phyloP scores from a whole-genome alignment of 2,888 invertebrate species.

The Neocrepidodera transversa region DNA sequence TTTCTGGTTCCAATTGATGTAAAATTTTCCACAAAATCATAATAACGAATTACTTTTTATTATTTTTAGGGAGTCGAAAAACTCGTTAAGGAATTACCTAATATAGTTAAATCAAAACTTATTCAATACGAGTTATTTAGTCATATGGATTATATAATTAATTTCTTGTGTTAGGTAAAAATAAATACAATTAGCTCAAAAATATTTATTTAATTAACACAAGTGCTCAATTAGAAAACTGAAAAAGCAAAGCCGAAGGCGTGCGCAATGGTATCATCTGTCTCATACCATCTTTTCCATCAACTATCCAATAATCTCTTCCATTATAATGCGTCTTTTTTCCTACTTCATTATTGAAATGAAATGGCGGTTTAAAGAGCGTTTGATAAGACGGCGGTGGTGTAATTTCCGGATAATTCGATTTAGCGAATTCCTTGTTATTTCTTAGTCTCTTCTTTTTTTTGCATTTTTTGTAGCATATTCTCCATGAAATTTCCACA shows the following conservation, averaged over 20 bases:
- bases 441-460: slow-evolving; percentile 13
- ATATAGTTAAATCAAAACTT: too few species aligned
- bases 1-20: too few species aligned
- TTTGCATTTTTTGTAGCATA: slow-evolving; percentile 6
- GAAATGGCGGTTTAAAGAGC: slow-evolving; percentile 61
- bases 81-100: too few species aligned
- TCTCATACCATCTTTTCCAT: slow-evolving; percentile 67
- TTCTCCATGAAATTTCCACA: slow-evolving; percentile 64
- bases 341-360: slow-evolving; percentile 52
- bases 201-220: slow-evolving; percentile 1
- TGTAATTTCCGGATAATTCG: not conserved
- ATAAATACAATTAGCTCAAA: too few species aligned
- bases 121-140: too few species aligned
- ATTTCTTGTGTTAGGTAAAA: too few species aligned
- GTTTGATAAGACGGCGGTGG: slow-evolving; percentile 75
- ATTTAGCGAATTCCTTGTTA: slow-evolving; percentile 6
- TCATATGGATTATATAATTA: too few species aligned
- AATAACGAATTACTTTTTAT: too few species aligned
- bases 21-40: too few species aligned
- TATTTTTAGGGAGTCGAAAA: too few species aligned
- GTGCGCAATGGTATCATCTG: slow-evolving; percentile 76
- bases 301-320: slow-evolving; percentile 75
- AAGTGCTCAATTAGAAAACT: slow-evolving; percentile 60
- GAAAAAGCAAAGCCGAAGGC: slow-evolving; percentile 80
- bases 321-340: slow-evolving; percentile 73